Evolutionary conservation across 2,888 invertebrate species (phyloP).

Genomic region (Aphidius colemani): DNA sequence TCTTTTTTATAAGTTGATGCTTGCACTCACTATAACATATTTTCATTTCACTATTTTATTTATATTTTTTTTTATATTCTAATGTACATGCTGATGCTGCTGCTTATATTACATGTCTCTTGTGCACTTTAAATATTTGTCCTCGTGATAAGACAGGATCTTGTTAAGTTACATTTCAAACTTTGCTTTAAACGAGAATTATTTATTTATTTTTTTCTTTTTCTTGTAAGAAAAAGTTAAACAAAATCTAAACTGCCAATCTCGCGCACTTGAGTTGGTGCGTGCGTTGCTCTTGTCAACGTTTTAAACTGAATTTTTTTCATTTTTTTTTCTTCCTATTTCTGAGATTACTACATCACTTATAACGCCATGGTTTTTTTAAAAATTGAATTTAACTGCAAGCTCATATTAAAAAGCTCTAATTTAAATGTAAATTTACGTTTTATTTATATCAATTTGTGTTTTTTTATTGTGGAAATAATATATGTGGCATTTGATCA

Average conservation of each 20-base stretch:
- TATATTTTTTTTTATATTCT: too few relatives aligned
- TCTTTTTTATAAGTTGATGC: conserved; percentile 19
- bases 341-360: too few relatives aligned
- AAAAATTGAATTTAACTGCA: background rate
- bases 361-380: too few relatives aligned
- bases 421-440: too few relatives aligned
- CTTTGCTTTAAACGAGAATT: too few relatives aligned
- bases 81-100: background rate
- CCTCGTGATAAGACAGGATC: too few relatives aligned
- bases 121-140: background rate
- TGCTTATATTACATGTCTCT: background rate
- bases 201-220: too few relatives aligned
- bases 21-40: conserved; percentile 7
- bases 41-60: conserved; percentile 21
- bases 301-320: background rate
- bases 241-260: too few relatives aligned
- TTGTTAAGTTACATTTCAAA: too few relatives aligned
- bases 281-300: background rate
- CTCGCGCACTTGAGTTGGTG: too few relatives aligned
- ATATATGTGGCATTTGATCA: background rate
- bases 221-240: too few relatives aligned
- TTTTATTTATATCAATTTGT: background rate
- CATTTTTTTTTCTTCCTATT: too few relatives aligned
- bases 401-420: background rate
- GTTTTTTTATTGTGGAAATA: background rate